Percentiles rank a stretch among this genome's conserved stretches.
These are phyloP conservation scores for Drosophila merina DNA, from an alignment of 2,888 invertebrate species.

Conservation along the genomic window DNA sequence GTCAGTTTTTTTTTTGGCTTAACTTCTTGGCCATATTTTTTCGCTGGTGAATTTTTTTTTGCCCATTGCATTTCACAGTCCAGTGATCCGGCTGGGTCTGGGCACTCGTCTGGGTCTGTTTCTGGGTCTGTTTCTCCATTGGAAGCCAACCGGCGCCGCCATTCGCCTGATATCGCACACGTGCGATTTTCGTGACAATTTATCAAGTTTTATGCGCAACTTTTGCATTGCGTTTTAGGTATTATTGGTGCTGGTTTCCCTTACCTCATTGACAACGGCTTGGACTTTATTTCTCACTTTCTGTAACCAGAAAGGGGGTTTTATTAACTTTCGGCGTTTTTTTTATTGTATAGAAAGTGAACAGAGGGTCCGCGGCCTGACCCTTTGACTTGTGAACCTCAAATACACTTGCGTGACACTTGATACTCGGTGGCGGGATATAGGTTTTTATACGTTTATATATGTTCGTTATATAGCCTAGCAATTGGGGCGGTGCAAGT, in stretches of 20 bases:
- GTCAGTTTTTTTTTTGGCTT: constrained; percentile 43
- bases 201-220: constrained; percentile 55
- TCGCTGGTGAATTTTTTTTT: constrained; percentile 33
- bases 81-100: constrained; percentile 70
- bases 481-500: constrained; percentile 76
- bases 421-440: constrained; percentile 50
- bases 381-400: constrained; percentile 54
- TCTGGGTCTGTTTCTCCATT: constrained; percentile 41
- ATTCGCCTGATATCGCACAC: constrained; percentile 68
- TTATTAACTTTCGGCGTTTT: constrained; percentile 36
- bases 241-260: constrained; percentile 15
- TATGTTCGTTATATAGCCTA: neutral
- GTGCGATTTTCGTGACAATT: constrained; percentile 79
- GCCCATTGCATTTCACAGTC: constrained; percentile 76
- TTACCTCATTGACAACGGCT: neutral
- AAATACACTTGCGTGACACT: constrained; percentile 67
- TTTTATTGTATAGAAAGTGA: constrained; percentile 62
- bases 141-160: constrained; percentile 60
- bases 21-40: constrained; percentile 48
- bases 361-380: constrained; percentile 56
- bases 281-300: constrained; percentile 40
- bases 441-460: constrained; percentile 8
- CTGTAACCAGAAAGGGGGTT: constrained; percentile 19
- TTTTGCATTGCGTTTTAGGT: constrained; percentile 29
- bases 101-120: constrained; percentile 49